A percentile compares a stretch with the other conserved stretches of the same genome.
Evolutionary conservation across 2,113 vertebrate species (phyloP).

Genomic region (Embiotoca jacksoni): DNA sequence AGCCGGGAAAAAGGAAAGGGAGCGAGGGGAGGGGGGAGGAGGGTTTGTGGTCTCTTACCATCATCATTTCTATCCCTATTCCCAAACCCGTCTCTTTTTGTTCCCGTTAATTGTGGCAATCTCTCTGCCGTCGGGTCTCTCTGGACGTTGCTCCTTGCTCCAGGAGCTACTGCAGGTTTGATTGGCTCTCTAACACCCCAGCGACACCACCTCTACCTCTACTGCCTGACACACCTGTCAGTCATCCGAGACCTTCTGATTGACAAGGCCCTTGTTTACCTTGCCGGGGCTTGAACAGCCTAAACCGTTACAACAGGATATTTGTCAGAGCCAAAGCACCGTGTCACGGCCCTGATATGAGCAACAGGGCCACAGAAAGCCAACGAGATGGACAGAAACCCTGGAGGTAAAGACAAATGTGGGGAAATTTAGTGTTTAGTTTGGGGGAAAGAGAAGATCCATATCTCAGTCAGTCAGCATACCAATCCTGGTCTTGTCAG

Average conservation of each 20-base stretch:
- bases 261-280: constrained; percentile 74
- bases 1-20: constrained; percentile 9
- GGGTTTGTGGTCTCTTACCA: constrained; percentile 25
- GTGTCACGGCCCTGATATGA: constrained; percentile 39
- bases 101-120: background rate
- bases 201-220: constrained; percentile 24
- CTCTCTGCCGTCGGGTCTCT: constrained; percentile 11
- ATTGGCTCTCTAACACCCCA: constrained; percentile 47
- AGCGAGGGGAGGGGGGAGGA: background rate
- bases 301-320: constrained; percentile 36
- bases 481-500: constrained; percentile 24
- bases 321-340: constrained; percentile 52
- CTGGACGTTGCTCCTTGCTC: background rate
- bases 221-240: constrained; percentile 42
- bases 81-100: background rate
- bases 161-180: constrained; percentile 27
- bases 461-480: constrained; percentile 37
- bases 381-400: constrained; percentile 29
- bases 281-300: constrained; percentile 42
- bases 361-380: constrained; percentile 13
- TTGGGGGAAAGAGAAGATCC: background rate
- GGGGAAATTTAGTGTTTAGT: background rate
- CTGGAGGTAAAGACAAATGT: background rate
- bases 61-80: constrained; percentile 26
- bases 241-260: constrained; percentile 63